Base-by-base conservation (phyloP, 2,113 vertebrate species). In the Paralichthys olivaceus region DNA sequence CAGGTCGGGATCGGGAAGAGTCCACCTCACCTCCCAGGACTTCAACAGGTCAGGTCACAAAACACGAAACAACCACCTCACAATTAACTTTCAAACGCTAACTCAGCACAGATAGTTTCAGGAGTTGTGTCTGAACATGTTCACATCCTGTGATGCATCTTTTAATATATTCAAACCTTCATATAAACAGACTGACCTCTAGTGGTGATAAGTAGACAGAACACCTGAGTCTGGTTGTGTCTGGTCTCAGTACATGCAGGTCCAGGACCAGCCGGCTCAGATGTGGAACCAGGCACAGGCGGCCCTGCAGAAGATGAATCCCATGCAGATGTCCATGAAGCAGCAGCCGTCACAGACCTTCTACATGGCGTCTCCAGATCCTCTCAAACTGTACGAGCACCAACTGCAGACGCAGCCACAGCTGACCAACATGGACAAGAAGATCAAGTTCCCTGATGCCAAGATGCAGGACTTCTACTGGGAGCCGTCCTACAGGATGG, bases 401-500 rank as follows among this genome's bases (percentile, higher is more conserved):
- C 95, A 66, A 14, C 71, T 86, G 37, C 95, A 66, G 17, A 69
- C 96, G 37, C 95, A 66, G 17, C 71, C 96, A 22, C 95, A 66
- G 17, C 71, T 86, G 37, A 12, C 88, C 79, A 87, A 11, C 81
- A 91, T 98, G 81, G 98, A 99, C 90, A 99, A 99, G 92, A 98
- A 98, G 93, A 94, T 96, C 91, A 98, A 98, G 95, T 99, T 96
- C 81, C 95, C 95, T 72, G 96, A 97, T 81, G 93, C 97, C 57
- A 97, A 97, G 88, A 90, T 97, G 91, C 95, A 95, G 76, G 97
- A 98, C 63, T 96, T 96, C 94, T 97, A 96, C 91, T 98, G 98
- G 98, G 97, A 98, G 65, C 91, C 96, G 25, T 83, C 95, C 9
- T 98, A 97, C 85, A 92, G 94, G 72, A 87, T 97, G 89, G 87